Conservation (phyloP, 2,888 invertebrate genomes). For the Eretmocerus hayati region DNA sequence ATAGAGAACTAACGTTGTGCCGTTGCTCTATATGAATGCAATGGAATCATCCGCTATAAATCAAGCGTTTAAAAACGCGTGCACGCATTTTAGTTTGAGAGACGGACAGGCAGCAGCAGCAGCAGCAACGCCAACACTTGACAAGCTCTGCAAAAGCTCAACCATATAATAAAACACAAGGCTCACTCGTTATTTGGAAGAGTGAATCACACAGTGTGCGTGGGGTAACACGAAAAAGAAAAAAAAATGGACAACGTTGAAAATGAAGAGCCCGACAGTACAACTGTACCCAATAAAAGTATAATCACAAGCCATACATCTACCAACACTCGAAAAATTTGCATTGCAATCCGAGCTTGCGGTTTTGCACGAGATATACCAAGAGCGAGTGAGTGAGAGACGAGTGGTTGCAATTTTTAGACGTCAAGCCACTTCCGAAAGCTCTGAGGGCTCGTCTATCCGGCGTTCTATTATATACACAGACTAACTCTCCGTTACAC, state of each 20-base stretch:
- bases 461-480: slow-evolving; percentile 2
- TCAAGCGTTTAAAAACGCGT: slow-evolving; percentile 13
- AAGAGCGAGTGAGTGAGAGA: neutral
- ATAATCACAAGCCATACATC: slow-evolving; percentile 12
- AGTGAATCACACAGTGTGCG: slow-evolving; percentile 9
- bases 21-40: no score
- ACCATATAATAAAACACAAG: no score
- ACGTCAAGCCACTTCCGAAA: neutral
- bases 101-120: no score
- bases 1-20: no score
- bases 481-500: no score
- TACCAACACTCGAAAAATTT: slow-evolving; percentile 8
- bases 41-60: slow-evolving; percentile 16
- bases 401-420: slow-evolving; percentile 12
- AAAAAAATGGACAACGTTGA: neutral
- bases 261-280: no score
- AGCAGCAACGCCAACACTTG: no score
- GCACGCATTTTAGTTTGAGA: neutral
- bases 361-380: neutral
- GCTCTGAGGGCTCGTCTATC: neutral
- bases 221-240: neutral
- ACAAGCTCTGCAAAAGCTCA: no score
- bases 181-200: no score
- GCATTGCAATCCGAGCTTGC: slow-evolving; percentile 11
- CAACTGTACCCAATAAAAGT: slow-evolving; percentile 14